These are phyloP conservation scores for Ecdyonurus torrentis DNA, from an alignment of 2,888 invertebrate species.

Conservation along the genomic window DNA sequence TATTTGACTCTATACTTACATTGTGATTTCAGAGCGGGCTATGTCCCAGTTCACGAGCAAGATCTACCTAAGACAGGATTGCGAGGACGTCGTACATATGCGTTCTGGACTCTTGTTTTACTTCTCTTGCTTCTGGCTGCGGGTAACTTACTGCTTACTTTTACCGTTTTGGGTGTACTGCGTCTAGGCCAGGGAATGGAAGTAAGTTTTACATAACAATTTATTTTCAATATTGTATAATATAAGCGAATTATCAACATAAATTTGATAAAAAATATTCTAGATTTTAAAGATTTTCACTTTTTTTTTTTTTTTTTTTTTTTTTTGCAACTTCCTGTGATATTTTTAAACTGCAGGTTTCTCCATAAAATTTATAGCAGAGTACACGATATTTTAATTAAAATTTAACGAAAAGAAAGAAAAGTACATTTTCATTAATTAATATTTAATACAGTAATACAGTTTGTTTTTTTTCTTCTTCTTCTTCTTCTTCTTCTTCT, in stretches of 20 bases:
- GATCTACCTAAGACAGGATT: constrained; percentile 6
- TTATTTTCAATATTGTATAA: constrained; percentile 1
- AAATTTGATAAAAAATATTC: neutral
- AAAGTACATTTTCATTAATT: too few relatives aligned
- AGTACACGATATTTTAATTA: too few relatives aligned
- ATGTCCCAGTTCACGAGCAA: constrained; percentile 9
- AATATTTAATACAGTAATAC: too few relatives aligned
- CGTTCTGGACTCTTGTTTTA: constrained; percentile 57
- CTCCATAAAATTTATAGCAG: too few relatives aligned
- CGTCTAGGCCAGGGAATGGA: constrained; percentile 65
- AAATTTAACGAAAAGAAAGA: too few relatives aligned
- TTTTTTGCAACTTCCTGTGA: too few relatives aligned
- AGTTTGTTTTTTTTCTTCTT: too few relatives aligned
- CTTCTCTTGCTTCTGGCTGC: constrained; percentile 53
- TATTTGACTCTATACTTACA: neutral
- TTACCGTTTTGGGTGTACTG: constrained; percentile 64
- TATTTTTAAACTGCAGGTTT: too few relatives aligned
- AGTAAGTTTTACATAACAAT: too few relatives aligned
- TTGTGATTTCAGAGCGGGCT: constrained; percentile 8
- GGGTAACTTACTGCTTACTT: constrained; percentile 62
- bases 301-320: neutral
- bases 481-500: too few relatives aligned
- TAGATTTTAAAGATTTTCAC: neutral
- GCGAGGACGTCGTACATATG: constrained; percentile 11
- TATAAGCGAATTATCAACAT: too few relatives aligned